Percentiles rank a stretch among this genome's conserved stretches.
phyloP scores from a whole-genome alignment of 2,888 invertebrate species.

The Stegophylla sp. region DNA sequence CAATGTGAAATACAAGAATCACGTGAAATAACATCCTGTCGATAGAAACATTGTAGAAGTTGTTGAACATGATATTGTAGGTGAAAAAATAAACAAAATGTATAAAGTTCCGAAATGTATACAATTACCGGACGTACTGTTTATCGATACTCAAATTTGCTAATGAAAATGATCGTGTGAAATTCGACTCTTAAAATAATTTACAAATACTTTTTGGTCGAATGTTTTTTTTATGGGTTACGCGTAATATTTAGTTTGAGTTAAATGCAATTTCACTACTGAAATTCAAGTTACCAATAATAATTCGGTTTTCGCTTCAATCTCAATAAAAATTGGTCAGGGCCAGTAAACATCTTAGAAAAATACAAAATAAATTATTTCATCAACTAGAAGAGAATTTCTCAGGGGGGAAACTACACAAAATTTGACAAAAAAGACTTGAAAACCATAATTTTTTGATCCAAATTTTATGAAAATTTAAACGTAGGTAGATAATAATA shows the following conservation, averaged over 20 bases:
- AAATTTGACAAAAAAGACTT: too few species aligned
- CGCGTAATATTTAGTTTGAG: too few species aligned
- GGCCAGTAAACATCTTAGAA: neutral
- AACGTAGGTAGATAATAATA: too few species aligned
- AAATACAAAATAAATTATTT: neutral
- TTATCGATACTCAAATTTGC: neutral
- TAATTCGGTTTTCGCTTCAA: too few species aligned
- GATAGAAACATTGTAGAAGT: neutral
- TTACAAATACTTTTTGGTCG: too few species aligned
- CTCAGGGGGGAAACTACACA: too few species aligned
- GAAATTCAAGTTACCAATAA: neutral
- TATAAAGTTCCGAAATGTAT: constrained; percentile 34
- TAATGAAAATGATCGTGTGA: neutral
- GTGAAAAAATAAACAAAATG: neutral
- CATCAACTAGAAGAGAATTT: too few species aligned
- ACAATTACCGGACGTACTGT: constrained; percentile 39
- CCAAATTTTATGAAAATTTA: too few species aligned
- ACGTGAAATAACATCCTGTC: constrained; percentile 20
- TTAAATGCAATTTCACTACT: too few species aligned
- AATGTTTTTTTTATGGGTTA: too few species aligned
- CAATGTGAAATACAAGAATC: neutral
- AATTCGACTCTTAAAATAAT: constrained; percentile 8
- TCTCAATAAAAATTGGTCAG: too few species aligned
- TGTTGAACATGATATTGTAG: neutral
- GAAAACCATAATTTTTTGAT: too few species aligned